Base-by-base conservation (phyloP, 2,888 invertebrate species). In the Hesperia comma region DNA sequence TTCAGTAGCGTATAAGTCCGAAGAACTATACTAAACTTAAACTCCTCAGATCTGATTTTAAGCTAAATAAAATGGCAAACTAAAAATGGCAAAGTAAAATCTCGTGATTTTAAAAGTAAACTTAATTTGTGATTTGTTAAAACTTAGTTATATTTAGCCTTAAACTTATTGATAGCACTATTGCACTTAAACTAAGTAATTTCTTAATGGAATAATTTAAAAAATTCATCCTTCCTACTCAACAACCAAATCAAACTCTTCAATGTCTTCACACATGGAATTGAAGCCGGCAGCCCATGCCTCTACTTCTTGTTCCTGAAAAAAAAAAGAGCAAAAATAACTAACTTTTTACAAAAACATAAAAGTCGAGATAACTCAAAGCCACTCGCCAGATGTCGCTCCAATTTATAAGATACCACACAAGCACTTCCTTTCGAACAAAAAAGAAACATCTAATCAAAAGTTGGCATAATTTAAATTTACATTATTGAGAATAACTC, bases 221-320 rank as follows among this genome's bases (percentile, higher is more conserved):
- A 43, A 43, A 37, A 8, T 17, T 46, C 15, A 46, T 7, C 5
- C 0, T 14, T 6, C 40, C 46, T 71, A 78, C 71, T 78, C 77
- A 49, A 77, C 72, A 51, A 78, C 71, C 53, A 78, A 71, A 71
- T 77, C 73, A 71, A 93, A 92, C 0, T 93, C 86, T 5, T 94
- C 94, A 40, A 94, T 81, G 73, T 94, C 94, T 69, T 93, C 92
- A 71, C 94, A 94, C 93, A 94, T 94, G 0, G 93, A 92, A 76
- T 94, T 94, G 76, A 94, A 94, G 41, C 86, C 84, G 0, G 88
- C 89, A 0, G 93, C 94, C 94, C 94, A 94, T 33, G 86, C 88
- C 10, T 93, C 91, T 5, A 84, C 89, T 75, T 93, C 94, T 70
- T 88, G 83, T 77, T 93, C 87, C 93, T 93, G 87, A 71, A 93